phyloP scores from a whole-genome alignment of 2,888 invertebrate genomes.

The Lamellibrachia satsuma region DNA sequence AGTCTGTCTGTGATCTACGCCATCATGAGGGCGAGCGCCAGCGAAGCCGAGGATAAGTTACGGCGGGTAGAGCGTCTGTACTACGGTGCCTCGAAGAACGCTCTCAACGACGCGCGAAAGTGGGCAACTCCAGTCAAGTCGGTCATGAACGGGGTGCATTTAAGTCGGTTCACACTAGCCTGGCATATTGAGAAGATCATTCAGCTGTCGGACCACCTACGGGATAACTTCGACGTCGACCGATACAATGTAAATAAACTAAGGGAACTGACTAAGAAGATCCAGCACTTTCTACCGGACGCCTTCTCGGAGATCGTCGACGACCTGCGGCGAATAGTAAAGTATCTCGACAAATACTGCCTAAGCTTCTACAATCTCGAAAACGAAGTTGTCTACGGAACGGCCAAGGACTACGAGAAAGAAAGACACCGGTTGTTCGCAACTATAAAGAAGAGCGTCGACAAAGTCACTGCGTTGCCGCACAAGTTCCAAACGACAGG shows the following conservation, averaged over 20 bases:
- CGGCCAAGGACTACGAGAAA: slow-evolving; percentile 54
- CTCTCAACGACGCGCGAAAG: slow-evolving; percentile 49
- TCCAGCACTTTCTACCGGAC: slow-evolving; percentile 50
- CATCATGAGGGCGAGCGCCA: slow-evolving; percentile 32
- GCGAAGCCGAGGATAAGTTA: slow-evolving; percentile 35
- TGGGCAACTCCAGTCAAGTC: slow-evolving; percentile 47
- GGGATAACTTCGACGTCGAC: slow-evolving; percentile 28
- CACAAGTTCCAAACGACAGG: slow-evolving; percentile 48
- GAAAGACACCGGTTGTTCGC: slow-evolving; percentile 47
- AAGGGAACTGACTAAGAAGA: slow-evolving; percentile 51
- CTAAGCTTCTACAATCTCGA: slow-evolving; percentile 56
- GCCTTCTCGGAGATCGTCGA: slow-evolving; percentile 37
- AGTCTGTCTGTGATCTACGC: slow-evolving; percentile 33
- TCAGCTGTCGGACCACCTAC: slow-evolving; percentile 20
- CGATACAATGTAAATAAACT: slow-evolving; percentile 37
- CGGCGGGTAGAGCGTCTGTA: slow-evolving; percentile 51
- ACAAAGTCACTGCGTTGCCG: slow-evolving; percentile 42
- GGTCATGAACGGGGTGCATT: slow-evolving; percentile 48
- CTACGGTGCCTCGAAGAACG: slow-evolving; percentile 50
- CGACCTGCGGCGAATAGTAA: slow-evolving; percentile 46
- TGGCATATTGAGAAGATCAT: slow-evolving; percentile 47
- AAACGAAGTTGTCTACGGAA: slow-evolving; percentile 47
- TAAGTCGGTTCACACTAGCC: slow-evolving; percentile 48
- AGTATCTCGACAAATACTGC: slow-evolving; percentile 54
- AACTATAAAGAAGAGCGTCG: slow-evolving; percentile 44